Evolutionary conservation across 2,113 vertebrate species (phyloP), one percentile per base, ranked within the genome.

Genomic region (Pyxicephalus adspersus): DNA sequence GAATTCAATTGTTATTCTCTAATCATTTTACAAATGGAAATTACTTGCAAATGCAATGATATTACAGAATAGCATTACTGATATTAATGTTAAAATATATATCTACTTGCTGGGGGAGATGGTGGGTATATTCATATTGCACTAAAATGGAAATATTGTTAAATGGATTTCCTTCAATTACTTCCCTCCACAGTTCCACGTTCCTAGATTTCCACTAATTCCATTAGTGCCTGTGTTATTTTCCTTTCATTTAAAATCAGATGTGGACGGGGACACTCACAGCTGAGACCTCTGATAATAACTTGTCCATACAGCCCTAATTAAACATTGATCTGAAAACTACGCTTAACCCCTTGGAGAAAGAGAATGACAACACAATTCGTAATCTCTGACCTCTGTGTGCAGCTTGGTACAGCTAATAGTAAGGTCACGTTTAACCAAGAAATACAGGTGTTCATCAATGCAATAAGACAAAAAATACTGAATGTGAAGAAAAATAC

Each of bases 241-340:
- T 26, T 26, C 18, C 34, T 58, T 29, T 34, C 15, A 45, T 81
- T 74, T 81, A 66, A 50, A 45, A 45, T 3, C 70, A 74, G 70
- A 74, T 75, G 80, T 17, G 22, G 22, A n/a, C 16, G 31, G 25
- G 58, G 57, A 64, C 67, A 11, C 55, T 17, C 8, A 51, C 78
- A 73, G 68, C 79, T 65, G 79, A 81, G 79, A 38, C 60, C 58
- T 22, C 26, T 54, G 60, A 64, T 73, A 72, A 73, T 64, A 73
- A 64, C 25, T 22, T 72, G 67, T 55, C 78, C 22, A 45, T 55
- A 55, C 61, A 55, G 45, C 73, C 60, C 79, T 73, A 74, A 81
- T 74, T 73, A 81, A 64, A 51, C 79, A 73, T 81, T 74, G 79
- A 74, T 81, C 60, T 64, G 60, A 1, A 9, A 31, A 19, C n/a